These are phyloP conservation scores for Myanophis thanlyinensis DNA, from an alignment of 2,113 vertebrate species.

Conservation along the genomic window DNA sequence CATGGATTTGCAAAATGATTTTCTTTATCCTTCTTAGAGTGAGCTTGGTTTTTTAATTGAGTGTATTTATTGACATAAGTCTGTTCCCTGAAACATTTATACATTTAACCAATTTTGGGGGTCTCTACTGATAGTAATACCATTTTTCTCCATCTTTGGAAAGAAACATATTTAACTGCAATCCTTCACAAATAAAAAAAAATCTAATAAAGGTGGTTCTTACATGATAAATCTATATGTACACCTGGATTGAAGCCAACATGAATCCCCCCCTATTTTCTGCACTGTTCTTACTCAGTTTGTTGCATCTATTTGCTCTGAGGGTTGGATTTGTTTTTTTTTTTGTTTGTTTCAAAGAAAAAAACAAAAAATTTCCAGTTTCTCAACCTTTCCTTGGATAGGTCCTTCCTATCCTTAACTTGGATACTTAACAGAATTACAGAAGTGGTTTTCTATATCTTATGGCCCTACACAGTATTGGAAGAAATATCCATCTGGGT, in stretches of 20 bases:
- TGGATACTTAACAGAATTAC: background rate
- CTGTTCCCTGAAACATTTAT: background rate
- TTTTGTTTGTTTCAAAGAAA: background rate
- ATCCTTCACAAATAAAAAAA: background rate
- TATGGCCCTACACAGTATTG: background rate
- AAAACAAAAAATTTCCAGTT: background rate
- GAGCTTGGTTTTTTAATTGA: background rate
- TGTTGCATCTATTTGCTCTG: background rate
- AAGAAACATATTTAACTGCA: background rate
- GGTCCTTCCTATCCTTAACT: too few relatives aligned
- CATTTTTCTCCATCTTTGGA: background rate
- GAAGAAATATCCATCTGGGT: too few relatives aligned
- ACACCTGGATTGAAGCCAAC: background rate
- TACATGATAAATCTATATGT: background rate
- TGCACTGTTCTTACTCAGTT: background rate
- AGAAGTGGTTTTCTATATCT: background rate
- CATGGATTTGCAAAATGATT: background rate
- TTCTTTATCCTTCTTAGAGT: background rate
- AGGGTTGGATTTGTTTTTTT: background rate
- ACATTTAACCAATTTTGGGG: background rate
- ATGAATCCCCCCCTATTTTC: background rate
- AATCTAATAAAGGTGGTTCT: background rate
- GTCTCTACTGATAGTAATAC: background rate
- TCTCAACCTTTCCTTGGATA: background rate
- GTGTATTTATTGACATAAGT: background rate